Evolutionary conservation across 2,888 invertebrate genomes (phyloP), one percentile per base, ranked within the genome.

Genomic region (Drosophila picticornis): DNA sequence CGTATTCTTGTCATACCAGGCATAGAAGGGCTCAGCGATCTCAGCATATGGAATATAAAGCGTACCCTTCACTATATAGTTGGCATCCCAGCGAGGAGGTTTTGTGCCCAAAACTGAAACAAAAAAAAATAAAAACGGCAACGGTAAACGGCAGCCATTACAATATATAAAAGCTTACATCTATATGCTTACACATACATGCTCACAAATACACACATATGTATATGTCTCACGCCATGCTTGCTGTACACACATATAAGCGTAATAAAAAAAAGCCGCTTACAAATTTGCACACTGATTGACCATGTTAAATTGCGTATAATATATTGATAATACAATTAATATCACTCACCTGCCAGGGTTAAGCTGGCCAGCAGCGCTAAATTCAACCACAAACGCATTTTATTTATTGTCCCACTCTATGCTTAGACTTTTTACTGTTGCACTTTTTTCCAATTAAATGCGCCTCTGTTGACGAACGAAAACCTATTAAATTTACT

Each of bases 11-110:
- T 99, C 98, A 85, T 95, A 98, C 96, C 97, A 98, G 19, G 97
- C 97, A 90, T 95, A 96, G 91, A 99, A 98, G 0, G 98, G 98
- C 92, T 99, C 99, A 31, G 95, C 95, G 57, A 99, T 95, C 94
- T 99, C 99, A 0, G 98, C 98, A 94, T 98, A 99, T 0, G 99
- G 99, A 79, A 99, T 97, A 81, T 95, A 95, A 32, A 99, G 93
- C 5, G 96, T 94, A 5, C 97, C 98, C 90, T 96, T 96, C 0
- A 96, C 96, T 0, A 96, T 95, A 91, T 97, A 97, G 0, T 95
- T 95, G 0, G 94, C 91, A 88, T 95, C 96, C 95, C 97, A 97
- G 92, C 94, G 93, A 22, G 96, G 96, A 4, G 93, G 93, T 25
- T 93, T 93, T 34, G 93, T 93, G 70, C 90, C 90, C 3, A 77